phyloP scores from a whole-genome alignment of 2,888 invertebrate genomes.

The Drosophila parthenogenetica region DNA sequence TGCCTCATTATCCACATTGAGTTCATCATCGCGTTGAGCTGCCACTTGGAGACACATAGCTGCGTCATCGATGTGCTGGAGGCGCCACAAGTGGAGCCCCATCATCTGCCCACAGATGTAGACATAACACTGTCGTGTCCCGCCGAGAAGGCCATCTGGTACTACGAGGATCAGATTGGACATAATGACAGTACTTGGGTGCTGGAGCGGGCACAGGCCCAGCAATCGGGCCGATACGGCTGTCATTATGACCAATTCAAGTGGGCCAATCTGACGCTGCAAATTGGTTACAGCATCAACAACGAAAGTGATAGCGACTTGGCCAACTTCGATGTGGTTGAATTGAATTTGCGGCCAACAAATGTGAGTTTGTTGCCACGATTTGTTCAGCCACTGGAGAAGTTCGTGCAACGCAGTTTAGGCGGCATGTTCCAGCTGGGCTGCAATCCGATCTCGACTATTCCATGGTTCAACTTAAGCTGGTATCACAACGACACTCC shows the following conservation, averaged over 20 bases:
- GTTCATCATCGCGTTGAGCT: constrained; percentile 23
- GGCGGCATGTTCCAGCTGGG: constrained; percentile 90
- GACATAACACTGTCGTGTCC: constrained; percentile 62
- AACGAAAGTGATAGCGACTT: constrained; percentile 51
- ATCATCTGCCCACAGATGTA: constrained; percentile 56
- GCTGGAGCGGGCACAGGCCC: constrained; percentile 48
- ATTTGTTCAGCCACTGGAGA: constrained; percentile 39
- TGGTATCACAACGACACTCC: constrained; percentile 92
- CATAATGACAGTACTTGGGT: constrained; percentile 41
- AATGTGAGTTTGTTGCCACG: constrained; percentile 31
- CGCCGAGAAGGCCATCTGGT: constrained; percentile 63
- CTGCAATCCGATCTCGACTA: constrained; percentile 87
- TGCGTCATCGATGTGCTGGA: constrained; percentile 57
- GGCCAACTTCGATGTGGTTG: constrained; percentile 50
- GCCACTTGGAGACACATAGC: constrained; percentile 56
- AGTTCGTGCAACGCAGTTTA: constrained; percentile 88
- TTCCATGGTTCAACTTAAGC: constrained; percentile 88
- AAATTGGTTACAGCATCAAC: constrained; percentile 50
- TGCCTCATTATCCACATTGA: constrained; percentile 42
- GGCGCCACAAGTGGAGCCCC: constrained; percentile 12
- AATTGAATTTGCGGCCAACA: constrained; percentile 35
- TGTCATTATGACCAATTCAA: constrained; percentile 60
- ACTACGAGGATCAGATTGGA: constrained; percentile 48
- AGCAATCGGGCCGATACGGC: constrained; percentile 79
- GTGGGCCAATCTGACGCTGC: constrained; percentile 81